Evolutionary conservation across 1,140 invertebrate species (phyloP), one percentile per base, ranked within the genome.

Genomic region (Sesamia nonagrioides): DNA sequence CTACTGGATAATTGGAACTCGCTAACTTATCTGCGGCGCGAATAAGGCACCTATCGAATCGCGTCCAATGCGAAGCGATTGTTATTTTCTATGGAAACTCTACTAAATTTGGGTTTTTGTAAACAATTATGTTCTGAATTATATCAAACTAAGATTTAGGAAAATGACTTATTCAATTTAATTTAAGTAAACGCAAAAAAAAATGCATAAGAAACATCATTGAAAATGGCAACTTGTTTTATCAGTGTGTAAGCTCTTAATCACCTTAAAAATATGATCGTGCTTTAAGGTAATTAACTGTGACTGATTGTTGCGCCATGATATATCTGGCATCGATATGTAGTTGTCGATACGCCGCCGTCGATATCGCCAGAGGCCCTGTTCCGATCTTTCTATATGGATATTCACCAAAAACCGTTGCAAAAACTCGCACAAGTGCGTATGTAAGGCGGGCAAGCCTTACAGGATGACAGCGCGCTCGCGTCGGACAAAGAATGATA

Each of bases 401-500:
- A 84, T 88, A 92, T 92, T 89, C 88, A 54, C 86, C 89, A 91
- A 92, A 92, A 91, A 89, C 87, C 84, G 77, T 80, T 56, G 79
- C 87, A 93, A 91, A 91, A 90, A 91, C 81, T 78, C 61, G 81
- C 83, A 66, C 81, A 77, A 85, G 84, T 88, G 81, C 75, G 82
- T 81, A 84, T 81, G 78, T 56, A 74, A 66, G 76, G 79, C 75
- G 52, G 60, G 63, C 77, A 83, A 83, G 82, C 91, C 89, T 85
- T 92, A 90, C 84, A 83, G 88, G 88, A 86, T 91, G 92, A 92
- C 91, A 92, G 88, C 82, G 85, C 83, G 86, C 83, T 89, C 82
- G 86, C 90, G 86, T 84, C 83, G 82, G 84, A 88, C 88, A 92
- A 93, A 92, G 92, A 93, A 92, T 91, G 87, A 92, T 90, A 92